Conservation (phyloP, 2,113 vertebrate species). For the Melanostigma gelatinosum region DNA sequence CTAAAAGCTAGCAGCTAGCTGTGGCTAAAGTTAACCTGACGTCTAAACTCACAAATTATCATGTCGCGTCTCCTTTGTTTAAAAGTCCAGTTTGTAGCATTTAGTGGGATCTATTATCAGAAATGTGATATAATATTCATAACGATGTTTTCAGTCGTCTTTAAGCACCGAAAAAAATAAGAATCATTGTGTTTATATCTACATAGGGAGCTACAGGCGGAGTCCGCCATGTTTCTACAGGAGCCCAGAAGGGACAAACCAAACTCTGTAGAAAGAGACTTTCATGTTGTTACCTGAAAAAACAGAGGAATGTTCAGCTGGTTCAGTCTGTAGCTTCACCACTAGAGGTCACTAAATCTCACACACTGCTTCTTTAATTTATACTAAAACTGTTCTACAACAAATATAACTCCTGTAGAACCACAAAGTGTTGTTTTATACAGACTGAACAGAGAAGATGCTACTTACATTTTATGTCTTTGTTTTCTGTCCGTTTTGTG, state of each 20-base stretch:
- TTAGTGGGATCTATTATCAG: background rate
- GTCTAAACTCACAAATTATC: background rate
- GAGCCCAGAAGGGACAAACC: background rate
- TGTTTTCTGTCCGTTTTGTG: background rate
- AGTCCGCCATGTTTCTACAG: background rate
- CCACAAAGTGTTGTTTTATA: too few relatives aligned
- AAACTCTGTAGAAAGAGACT: background rate
- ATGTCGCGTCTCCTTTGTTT: background rate
- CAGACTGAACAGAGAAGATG: too few relatives aligned
- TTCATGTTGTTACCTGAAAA: too few relatives aligned
- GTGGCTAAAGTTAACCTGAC: background rate
- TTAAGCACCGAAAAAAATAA: too few relatives aligned
- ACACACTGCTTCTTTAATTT: background rate
- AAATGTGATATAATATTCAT: too few relatives aligned
- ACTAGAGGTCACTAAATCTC: background rate
- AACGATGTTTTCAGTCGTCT: too few relatives aligned
- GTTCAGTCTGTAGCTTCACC: too few relatives aligned
- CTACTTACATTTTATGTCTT: too few relatives aligned
- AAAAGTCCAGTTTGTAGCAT: background rate
- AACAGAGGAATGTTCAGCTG: too few relatives aligned
- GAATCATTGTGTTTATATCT: too few relatives aligned
- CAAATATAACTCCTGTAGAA: too few relatives aligned
- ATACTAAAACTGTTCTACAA: background rate
- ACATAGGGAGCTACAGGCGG: too few relatives aligned
- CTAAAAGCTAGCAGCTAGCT: background rate